These are phyloP conservation scores for Platichthys flesus DNA, from an alignment of 2,113 vertebrate genomes.

Conservation along the genomic window DNA sequence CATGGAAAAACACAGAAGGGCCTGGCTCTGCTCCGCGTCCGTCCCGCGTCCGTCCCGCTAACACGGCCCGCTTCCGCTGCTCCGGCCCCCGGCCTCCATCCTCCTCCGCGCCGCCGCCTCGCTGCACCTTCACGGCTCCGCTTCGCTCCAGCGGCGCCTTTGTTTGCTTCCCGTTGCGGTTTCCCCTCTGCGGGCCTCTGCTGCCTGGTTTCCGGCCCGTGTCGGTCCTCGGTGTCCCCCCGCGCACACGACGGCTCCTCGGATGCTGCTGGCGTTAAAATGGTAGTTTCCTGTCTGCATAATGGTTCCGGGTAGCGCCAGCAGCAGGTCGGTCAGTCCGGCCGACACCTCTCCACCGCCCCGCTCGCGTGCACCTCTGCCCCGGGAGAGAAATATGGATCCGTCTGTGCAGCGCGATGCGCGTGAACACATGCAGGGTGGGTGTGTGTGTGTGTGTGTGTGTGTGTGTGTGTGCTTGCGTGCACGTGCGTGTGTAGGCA, in stretches of 20 bases:
- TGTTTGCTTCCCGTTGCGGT: conserved; percentile 43
- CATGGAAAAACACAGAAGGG: conserved; percentile 76
- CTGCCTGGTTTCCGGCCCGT: conserved; percentile 73
- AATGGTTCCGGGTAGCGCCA: conserved; percentile 81
- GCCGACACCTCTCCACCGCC: conserved; percentile 37
- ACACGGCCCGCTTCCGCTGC: conserved; percentile 75
- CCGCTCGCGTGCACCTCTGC: conserved; percentile 33
- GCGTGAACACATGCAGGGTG: conserved; percentile 37
- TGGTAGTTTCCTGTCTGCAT: conserved; percentile 82
- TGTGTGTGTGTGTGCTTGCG: not conserved
- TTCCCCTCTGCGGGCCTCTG: conserved; percentile 40
- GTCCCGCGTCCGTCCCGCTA: conserved; percentile 66
- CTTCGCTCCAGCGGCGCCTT: conserved; percentile 25
- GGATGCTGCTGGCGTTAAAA: conserved; percentile 74
- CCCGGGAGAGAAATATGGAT: conserved; percentile 4
- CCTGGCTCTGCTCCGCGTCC: conserved; percentile 73
- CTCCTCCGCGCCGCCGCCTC: conserved; percentile 13
- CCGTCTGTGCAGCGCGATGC: conserved; percentile 33
- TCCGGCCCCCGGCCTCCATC: conserved; percentile 56
- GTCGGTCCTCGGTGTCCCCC: conserved; percentile 74
- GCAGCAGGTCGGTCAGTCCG: conserved; percentile 56
- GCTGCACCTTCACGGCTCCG: conserved; percentile 7
- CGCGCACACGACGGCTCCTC: conserved; percentile 69
- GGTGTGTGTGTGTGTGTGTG: not conserved
- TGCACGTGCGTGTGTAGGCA: not conserved